Percentiles rank a stretch among this genome's conserved stretches.
Evolutionary conservation across 1,140 invertebrate species (phyloP).

Genomic region (Papilio aristodemus): DNA sequence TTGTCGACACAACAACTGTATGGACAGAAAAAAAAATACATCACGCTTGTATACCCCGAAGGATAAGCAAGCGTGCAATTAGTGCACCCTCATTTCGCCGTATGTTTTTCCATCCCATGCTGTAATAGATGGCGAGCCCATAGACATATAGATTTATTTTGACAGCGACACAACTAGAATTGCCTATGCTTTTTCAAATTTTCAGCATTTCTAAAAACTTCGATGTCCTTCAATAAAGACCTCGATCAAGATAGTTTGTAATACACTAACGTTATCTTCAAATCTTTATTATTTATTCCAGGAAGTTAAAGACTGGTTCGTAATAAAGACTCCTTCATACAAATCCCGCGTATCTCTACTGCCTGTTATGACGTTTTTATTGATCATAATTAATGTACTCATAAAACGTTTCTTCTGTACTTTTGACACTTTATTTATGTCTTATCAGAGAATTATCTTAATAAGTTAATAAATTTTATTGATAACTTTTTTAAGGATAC

Average conservation of each 20-base stretch:
- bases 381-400: background rate
- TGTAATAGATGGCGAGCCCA: no score
- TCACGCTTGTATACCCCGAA: no score
- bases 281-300: background rate
- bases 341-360: background rate
- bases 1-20: no score
- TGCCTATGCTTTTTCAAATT: no score
- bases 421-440: slow-evolving; percentile 1
- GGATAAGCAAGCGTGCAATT: no score
- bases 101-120: no score
- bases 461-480: background rate
- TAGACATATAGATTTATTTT: no score
- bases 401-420: slow-evolving; percentile 13
- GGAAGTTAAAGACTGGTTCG: background rate
- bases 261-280: background rate
- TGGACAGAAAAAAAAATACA: no score
- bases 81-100: no score
- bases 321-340: background rate
- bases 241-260: background rate
- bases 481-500: background rate
- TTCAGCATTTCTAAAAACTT: no score
- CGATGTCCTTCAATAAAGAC: background rate
- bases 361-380: slow-evolving; percentile 11
- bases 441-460: background rate
- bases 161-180: no score